phyloP scores from a whole-genome alignment of 2,888 invertebrate genomes.

The Alsophila aescularia region DNA sequence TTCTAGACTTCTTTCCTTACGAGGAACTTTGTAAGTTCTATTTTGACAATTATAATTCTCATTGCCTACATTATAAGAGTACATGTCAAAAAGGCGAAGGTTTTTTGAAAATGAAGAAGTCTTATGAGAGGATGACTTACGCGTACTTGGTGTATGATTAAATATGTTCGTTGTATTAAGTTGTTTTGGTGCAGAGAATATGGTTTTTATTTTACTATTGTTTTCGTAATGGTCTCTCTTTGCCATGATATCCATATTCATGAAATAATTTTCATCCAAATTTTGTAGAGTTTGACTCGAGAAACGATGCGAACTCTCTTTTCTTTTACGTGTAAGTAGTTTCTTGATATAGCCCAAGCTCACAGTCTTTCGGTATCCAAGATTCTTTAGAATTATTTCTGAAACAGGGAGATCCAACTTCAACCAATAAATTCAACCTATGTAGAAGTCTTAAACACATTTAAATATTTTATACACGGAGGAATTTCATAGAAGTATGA shows the following conservation, averaged over 20 bases:
- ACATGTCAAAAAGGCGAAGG: background rate
- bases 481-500: no score
- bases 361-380: background rate
- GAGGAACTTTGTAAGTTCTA: background rate
- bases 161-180: background rate
- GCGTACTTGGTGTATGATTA: background rate
- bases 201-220: background rate
- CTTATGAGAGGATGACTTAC: background rate
- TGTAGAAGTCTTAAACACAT: background rate
- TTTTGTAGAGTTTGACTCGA: constrained; percentile 1
- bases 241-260: background rate
- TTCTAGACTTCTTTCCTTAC: background rate
- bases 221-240: background rate
- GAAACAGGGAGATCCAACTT: background rate
- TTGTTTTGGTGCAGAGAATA: background rate
- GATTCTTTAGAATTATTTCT: background rate
- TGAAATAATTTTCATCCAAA: background rate
- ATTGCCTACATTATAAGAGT: background rate
- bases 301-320: background rate
- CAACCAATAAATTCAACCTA: no score
- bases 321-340: background rate
- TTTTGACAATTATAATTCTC: background rate
- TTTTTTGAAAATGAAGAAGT: background rate
- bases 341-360: background rate
- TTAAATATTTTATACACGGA: background rate